phyloP scores from a whole-genome alignment of 2,797 vertebrate species.

The Brachymystax lenok region DNA sequence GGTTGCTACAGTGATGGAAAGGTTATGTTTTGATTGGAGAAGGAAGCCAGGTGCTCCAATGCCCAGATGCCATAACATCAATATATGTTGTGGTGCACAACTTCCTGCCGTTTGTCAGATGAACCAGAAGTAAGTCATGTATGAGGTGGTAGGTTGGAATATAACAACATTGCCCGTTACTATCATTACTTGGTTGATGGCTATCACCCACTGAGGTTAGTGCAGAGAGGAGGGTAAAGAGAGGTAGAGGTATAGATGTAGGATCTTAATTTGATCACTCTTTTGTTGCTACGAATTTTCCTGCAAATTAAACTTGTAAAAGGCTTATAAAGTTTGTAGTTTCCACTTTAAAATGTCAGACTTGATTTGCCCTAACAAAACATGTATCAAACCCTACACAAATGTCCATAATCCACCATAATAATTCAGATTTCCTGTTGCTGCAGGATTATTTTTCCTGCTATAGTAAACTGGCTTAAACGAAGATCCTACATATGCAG shows the following conservation, averaged over 20 bases:
- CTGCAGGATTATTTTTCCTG: no score
- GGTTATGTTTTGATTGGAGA: background rate
- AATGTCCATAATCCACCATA: no score
- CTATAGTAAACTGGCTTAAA: background rate
- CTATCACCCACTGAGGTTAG: background rate
- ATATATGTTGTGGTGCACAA: background rate
- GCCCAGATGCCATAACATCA: background rate
- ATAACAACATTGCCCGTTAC: background rate
- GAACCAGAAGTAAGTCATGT: background rate
- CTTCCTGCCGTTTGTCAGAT: background rate
- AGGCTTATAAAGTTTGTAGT: no score
- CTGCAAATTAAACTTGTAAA: no score
- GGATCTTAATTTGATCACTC: no score
- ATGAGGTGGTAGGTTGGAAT: background rate
- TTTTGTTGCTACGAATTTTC: no score
- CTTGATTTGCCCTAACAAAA: no score
- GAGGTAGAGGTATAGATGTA: background rate
- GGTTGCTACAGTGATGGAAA: background rate
- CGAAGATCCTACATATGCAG: background rate
- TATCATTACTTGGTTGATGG: background rate
- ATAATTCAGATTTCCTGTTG: no score
- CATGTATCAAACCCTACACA: no score
- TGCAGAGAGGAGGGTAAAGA: background rate
- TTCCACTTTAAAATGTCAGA: no score
- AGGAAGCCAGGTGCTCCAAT: background rate